A percentile compares a stretch with the other conserved stretches of the same genome.
Conservation (phyloP, 2,797 vertebrate genomes). For the Sciurus carolinensis region DNA sequence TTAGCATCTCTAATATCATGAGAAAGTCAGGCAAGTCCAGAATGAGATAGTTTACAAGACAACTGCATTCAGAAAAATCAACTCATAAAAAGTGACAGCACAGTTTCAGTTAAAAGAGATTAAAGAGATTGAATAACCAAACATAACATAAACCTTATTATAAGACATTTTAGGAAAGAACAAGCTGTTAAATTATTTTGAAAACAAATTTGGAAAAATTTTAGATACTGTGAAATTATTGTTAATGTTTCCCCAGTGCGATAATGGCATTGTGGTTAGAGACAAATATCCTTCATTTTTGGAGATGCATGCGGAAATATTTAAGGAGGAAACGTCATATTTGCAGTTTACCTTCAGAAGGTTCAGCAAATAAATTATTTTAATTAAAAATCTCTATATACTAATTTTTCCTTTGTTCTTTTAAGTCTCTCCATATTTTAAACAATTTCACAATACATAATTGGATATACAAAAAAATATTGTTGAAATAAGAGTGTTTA, state of each 20-base stretch:
- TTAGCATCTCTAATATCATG: neutral
- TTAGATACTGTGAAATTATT: neutral
- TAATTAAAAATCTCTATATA: neutral
- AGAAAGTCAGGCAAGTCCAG: neutral
- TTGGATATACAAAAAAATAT: neutral
- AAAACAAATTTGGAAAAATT: neutral
- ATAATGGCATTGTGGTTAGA: neutral
- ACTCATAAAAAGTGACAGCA: neutral
- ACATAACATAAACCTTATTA: neutral
- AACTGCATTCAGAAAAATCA: neutral
- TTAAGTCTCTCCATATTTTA: neutral
- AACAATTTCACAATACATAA: neutral
- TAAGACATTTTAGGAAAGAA: neutral
- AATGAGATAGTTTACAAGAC: neutral
- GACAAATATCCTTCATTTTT: neutral
- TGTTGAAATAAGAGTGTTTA: neutral
- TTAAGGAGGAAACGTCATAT: neutral
- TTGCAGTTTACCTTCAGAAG: neutral
- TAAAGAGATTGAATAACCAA: neutral
- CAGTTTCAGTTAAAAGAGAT: neutral
- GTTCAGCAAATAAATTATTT: neutral
- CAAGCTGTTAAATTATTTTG: neutral
- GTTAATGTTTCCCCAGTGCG: neutral
- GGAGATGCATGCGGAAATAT: neutral
- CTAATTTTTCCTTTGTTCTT: no score